Conservation (phyloP, 2,113 vertebrate genomes). For the Thinocorus orbignyianus region DNA sequence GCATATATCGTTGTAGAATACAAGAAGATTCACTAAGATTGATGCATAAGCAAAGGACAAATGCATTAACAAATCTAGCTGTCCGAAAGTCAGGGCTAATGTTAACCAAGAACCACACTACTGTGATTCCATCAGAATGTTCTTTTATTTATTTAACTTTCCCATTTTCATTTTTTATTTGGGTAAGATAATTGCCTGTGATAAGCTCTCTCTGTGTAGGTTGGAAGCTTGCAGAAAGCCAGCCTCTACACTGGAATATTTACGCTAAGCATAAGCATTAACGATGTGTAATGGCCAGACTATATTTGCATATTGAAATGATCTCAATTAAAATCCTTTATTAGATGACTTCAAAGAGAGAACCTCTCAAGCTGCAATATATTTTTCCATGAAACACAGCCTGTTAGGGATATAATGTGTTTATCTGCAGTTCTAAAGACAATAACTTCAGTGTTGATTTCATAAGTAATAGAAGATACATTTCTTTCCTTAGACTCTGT, state of each 20-base stretch:
- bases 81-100: slow-evolving; percentile 68
- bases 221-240: slow-evolving; percentile 61
- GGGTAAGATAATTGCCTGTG: slow-evolving; percentile 82
- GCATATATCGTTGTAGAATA: slow-evolving; percentile 57
- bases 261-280: slow-evolving; percentile 24
- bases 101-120: slow-evolving; percentile 68
- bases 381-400: slow-evolving; percentile 23
- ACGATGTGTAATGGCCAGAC: slow-evolving; percentile 42
- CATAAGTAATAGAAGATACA: slow-evolving; percentile 27
- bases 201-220: slow-evolving; percentile 73
- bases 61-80: slow-evolving; percentile 60
- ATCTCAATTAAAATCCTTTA: slow-evolving; percentile 74
- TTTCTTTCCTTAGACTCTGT: neutral
- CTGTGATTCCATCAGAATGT: slow-evolving; percentile 76
- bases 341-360: slow-evolving; percentile 60
- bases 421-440: slow-evolving; percentile 53
- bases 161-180: slow-evolving; percentile 83
- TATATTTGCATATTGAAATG: slow-evolving; percentile 77
- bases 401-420: slow-evolving; percentile 46
- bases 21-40: slow-evolving; percentile 51
- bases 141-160: slow-evolving; percentile 83
- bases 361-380: slow-evolving; percentile 59
- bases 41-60: slow-evolving; percentile 67
- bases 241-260: slow-evolving; percentile 27
- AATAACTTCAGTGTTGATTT: slow-evolving; percentile 38